A percentile compares a stretch with the other conserved stretches of the same genome.
Conservation (phyloP, 2,113 vertebrate genomes). For the Crypturellus undulatus region DNA sequence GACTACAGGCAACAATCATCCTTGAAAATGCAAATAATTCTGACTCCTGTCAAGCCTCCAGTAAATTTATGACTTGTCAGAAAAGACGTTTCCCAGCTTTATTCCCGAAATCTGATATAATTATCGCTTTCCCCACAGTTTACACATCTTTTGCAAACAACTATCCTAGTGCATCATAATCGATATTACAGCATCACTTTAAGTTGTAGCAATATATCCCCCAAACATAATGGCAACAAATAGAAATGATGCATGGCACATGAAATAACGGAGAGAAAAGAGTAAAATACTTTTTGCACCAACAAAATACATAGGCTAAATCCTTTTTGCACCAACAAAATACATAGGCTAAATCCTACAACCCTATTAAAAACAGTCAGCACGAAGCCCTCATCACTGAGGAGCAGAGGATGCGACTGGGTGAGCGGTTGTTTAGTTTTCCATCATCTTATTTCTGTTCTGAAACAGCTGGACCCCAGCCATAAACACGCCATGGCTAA, state of each 20-base stretch:
- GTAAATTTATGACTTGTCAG: slow-evolving; percentile 44
- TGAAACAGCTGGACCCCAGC: neutral
- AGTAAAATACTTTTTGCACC: neutral
- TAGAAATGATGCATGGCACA: rapidly evolving
- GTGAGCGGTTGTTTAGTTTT: neutral
- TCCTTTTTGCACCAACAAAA: neutral
- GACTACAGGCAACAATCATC: slow-evolving; percentile 41
- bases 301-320: neutral
- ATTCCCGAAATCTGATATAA: neutral
- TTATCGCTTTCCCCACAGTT: slow-evolving; percentile 21
- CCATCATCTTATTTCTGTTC: neutral
- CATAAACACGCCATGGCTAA: neutral
- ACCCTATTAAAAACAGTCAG: neutral
- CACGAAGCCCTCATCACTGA: neutral
- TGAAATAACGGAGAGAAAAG: neutral
- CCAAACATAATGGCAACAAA: neutral
- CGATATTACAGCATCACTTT: neutral
- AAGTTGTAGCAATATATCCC: neutral
- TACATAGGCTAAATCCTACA: neutral
- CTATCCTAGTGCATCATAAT: neutral
- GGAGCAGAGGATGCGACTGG: rapidly evolving
- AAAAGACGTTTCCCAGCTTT: slow-evolving; percentile 28
- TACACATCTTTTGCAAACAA: neutral
- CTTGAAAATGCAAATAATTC: slow-evolving; percentile 54
- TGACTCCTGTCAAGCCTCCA: slow-evolving; percentile 28